phyloP scores from a whole-genome alignment of 2,888 invertebrate species.

The Epinotia nisella region DNA sequence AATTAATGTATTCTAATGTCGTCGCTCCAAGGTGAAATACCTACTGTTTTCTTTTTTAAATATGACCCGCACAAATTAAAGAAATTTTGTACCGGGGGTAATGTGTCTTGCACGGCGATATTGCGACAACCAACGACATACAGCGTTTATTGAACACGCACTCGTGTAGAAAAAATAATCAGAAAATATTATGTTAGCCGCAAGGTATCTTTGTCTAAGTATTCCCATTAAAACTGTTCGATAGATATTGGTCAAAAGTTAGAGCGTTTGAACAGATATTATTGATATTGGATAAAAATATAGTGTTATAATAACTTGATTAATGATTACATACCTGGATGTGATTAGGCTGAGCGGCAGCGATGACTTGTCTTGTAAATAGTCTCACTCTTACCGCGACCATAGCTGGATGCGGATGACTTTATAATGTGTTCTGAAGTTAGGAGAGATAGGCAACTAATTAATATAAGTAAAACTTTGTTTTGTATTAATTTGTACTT shows the following conservation, averaged over 20 bases:
- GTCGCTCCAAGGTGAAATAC: background rate
- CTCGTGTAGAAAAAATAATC: background rate
- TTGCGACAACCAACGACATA: background rate
- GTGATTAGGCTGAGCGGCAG: background rate
- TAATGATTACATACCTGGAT: background rate
- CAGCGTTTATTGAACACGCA: background rate
- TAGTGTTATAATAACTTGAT: background rate
- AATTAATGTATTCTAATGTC: background rate
- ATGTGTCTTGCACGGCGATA: background rate
- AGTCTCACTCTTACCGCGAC: background rate
- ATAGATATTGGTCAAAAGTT: background rate
- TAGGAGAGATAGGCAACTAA: constrained; percentile 4
- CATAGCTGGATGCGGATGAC: constrained; percentile 2
- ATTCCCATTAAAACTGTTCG: background rate
- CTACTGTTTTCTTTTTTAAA: background rate
- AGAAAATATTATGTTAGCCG: too few species aligned
- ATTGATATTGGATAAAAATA: background rate
- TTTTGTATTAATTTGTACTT: constrained; percentile 45
- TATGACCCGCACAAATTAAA: background rate
- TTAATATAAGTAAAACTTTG: constrained; percentile 29
- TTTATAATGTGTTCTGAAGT: constrained; percentile 21
- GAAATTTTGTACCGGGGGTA: too few species aligned
- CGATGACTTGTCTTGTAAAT: constrained; percentile 18
- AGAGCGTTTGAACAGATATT: background rate
- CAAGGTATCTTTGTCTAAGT: background rate